phyloP scores from a whole-genome alignment of 2,888 invertebrate species.

The Microplitis manilae region DNA sequence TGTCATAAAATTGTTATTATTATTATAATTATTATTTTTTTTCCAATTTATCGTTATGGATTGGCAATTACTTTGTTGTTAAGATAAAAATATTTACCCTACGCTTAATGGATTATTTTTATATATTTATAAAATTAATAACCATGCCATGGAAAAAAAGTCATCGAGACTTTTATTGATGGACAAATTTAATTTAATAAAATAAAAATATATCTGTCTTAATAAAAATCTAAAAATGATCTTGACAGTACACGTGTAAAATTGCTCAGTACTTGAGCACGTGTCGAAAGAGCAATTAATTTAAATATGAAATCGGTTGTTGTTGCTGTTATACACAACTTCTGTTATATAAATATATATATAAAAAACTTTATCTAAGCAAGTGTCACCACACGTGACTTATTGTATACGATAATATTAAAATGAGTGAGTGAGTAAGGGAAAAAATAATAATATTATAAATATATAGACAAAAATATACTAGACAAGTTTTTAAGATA shows the following conservation, averaged over 20 bases:
- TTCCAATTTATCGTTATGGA: background rate
- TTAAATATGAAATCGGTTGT: background rate
- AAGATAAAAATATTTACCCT: background rate
- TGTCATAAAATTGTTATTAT: background rate
- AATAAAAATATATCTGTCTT: background rate
- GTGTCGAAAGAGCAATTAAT: conserved; percentile 5
- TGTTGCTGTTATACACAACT: background rate
- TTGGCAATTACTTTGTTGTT: background rate
- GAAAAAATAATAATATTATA: no score
- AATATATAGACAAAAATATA: no score
- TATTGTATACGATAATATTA: background rate
- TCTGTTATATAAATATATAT: background rate
- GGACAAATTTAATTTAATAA: background rate
- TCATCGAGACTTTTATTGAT: background rate
- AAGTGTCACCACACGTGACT: background rate
- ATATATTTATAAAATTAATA: background rate
- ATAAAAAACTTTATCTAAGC: background rate
- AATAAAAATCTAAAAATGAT: background rate
- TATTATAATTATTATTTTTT: background rate
- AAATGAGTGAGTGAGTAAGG: background rate
- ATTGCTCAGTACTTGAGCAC: background rate
- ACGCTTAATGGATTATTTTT: background rate
- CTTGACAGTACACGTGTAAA: background rate
- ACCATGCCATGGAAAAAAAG: background rate
- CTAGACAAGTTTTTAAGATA: no score